Base-by-base conservation (phyloP, 2,113 vertebrate genomes). In the Pavo muticus region DNA sequence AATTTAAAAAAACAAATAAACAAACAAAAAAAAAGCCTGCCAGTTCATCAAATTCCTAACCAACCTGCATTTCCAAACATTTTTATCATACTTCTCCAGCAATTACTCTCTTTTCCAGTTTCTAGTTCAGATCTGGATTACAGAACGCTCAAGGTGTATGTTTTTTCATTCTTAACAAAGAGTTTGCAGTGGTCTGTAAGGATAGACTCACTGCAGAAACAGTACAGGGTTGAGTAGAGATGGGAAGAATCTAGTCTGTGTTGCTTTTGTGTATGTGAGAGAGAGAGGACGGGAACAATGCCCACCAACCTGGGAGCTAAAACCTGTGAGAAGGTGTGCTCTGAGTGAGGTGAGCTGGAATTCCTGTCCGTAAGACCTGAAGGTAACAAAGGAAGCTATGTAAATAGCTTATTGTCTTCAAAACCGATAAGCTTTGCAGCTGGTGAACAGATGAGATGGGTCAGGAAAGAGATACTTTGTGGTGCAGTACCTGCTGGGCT, bases 351-450 rank as follows among this genome's bases (percentile, higher is more conserved):
- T 73, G 74, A 79, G 37, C n/a, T 73, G 45, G 11, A 93, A 61
- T 61, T 91, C 50, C 63, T 27, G 37, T 42, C 63, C n/a, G n/a
- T 81, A 42, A 60, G 11, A 69, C 32, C 44, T 65, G 35, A 44
- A 84, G 57, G 27, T 77, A 59, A 81, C 68, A 65, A 92, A 84
- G 37, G n/a, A 87, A 79, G 40, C 40, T 88, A 23, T 37, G 7
- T 65, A 94, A 88, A 80, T 29, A 74, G 54, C 29, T 86, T 92
- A 52, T 74, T 35, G 57, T 20, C 0, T 94, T 67, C 37, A 86
- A 70, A 81, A 47, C 70, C 63, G 24, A n/a, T 87, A 64, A 85
- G 59, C 47, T 84, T 88, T 64, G 67, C 89, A 84, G 56, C 37
- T 68, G 29, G 64, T 61, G 68, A 86, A 25, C 60, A 81, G 83